Percentiles rank a stretch among this genome's conserved stretches.
Evolutionary conservation across 2,888 invertebrate species (phyloP).

Genomic region (Drosophila nr. perissopoda): DNA sequence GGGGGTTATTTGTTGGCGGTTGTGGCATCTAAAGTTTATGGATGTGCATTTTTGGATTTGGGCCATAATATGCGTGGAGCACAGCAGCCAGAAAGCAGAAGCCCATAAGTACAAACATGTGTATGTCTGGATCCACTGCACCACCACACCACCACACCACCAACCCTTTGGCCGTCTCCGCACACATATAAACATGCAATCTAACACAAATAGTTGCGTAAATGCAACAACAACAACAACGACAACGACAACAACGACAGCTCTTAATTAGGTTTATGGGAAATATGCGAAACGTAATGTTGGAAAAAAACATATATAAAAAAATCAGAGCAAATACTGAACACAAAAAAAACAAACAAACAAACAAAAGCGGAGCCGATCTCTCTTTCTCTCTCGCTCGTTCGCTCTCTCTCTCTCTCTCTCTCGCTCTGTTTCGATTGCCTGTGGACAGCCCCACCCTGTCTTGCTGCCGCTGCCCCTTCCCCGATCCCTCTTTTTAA

Average conservation of each 20-base stretch:
- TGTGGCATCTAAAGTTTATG: constrained; percentile 24
- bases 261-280: constrained; percentile 79
- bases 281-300: constrained; percentile 70
- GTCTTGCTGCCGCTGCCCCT: neutral
- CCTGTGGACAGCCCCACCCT: neutral
- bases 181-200: constrained; percentile 43
- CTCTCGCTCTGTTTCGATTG: neutral
- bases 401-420: neutral
- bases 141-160: neutral
- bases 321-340: constrained; percentile 42
- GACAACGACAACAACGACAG: constrained; percentile 28
- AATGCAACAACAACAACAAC: constrained; percentile 48
- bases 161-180: neutral
- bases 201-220: constrained; percentile 73
- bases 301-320: constrained; percentile 25
- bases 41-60: constrained; percentile 30
- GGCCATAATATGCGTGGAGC: constrained; percentile 31
- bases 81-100: constrained; percentile 3
- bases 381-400: neutral
- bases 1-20: neutral
- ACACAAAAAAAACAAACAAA: constrained; percentile 24
- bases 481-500: neutral
- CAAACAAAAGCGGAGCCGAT: constrained; percentile 21
- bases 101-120: constrained; percentile 38
- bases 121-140: constrained; percentile 2